Conservation (phyloP, 2,888 invertebrate species). For the Nephrotoma appendiculata region DNA sequence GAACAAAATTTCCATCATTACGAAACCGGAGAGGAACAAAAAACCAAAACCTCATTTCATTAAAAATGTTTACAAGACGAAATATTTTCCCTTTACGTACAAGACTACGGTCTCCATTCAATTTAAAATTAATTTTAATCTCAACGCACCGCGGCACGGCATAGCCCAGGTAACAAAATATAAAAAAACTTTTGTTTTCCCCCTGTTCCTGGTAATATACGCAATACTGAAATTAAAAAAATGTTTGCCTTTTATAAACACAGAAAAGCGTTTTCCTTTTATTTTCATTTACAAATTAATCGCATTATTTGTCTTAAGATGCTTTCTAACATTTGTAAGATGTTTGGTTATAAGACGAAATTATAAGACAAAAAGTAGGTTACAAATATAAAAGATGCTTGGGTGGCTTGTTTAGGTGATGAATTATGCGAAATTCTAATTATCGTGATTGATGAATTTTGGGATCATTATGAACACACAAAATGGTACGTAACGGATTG, state of each 20-base stretch:
- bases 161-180: neutral
- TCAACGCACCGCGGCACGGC: neutral
- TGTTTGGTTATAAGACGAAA: neutral
- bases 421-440: neutral
- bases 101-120: neutral
- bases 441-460: neutral
- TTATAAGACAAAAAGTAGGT: neutral
- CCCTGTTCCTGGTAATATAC: neutral
- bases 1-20: neutral
- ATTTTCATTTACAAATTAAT: neutral
- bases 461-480: too few relatives aligned
- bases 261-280: neutral
- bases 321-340: neutral
- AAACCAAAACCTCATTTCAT: neutral
- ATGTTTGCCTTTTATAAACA: neutral
- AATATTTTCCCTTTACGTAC: neutral
- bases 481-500: too few relatives aligned
- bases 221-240: neutral
- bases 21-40: neutral
- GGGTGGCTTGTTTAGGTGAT: neutral
- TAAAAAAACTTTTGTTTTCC: neutral
- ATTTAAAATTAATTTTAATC: neutral
- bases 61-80: neutral
- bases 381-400: neutral
- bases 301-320: neutral